Evolutionary conservation across 2,797 vertebrate species (phyloP).

Genomic region (Sebastes diaconus): DNA sequence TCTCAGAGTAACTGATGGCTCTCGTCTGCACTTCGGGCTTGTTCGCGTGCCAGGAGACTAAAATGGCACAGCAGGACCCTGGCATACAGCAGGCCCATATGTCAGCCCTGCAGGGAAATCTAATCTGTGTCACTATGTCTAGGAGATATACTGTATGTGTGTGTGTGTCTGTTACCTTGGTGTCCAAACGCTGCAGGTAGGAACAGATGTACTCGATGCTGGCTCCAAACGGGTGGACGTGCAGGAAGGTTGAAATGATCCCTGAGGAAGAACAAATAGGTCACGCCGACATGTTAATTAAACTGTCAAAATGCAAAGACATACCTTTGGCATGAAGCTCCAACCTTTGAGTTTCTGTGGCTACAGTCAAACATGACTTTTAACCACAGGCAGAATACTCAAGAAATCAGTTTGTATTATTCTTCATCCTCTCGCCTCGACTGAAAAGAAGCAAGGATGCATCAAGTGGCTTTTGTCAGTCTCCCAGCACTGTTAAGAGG

Average conservation of each 20-base stretch:
- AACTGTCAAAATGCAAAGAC: slow-evolving; percentile 10
- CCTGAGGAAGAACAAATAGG: slow-evolving; percentile 78
- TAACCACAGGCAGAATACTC: neutral
- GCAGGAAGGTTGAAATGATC: slow-evolving; percentile 94
- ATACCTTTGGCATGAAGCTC: neutral
- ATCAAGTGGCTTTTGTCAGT: slow-evolving; percentile 33
- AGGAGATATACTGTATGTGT: neutral
- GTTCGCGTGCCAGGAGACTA: slow-evolving; percentile 43
- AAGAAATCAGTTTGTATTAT: neutral
- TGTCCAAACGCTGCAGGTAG: slow-evolving; percentile 92
- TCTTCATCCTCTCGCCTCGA: neutral
- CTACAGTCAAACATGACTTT: neutral
- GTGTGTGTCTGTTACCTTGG: slow-evolving; percentile 82
- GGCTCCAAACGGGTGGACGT: slow-evolving; percentile 93
- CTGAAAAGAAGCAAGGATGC: slow-evolving; percentile 14
- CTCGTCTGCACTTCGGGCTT: slow-evolving; percentile 12
- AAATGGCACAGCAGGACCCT: slow-evolving; percentile 52
- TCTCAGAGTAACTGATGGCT: slow-evolving; percentile 17
- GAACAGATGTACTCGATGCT: slow-evolving; percentile 97
- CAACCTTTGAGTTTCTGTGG: neutral
- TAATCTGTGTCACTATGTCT: slow-evolving; percentile 56
- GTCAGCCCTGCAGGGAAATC: slow-evolving; percentile 47
- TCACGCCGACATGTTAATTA: slow-evolving; percentile 25
- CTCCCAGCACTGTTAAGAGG: slow-evolving; percentile 55
- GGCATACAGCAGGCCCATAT: slow-evolving; percentile 34